These are phyloP conservation scores for Drosophila oshimai DNA, from an alignment of 1,140 invertebrate species.

Conservation along the genomic window DNA sequence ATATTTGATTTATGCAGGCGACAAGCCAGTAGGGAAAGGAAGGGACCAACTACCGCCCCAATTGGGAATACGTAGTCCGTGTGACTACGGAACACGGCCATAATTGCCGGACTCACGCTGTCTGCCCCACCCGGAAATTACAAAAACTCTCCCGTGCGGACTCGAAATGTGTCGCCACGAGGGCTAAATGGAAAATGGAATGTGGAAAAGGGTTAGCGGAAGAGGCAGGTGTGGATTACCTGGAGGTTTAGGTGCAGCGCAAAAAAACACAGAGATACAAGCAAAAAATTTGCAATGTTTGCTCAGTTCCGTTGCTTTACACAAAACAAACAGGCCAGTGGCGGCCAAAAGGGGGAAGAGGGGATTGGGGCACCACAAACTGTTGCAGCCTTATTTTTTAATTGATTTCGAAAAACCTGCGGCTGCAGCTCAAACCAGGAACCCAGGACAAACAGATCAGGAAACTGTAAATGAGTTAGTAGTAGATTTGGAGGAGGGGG, in stretches of 20 bases:
- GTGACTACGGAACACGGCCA: too few species aligned
- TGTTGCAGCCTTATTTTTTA: constrained; percentile 11
- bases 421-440: neutral
- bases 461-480: neutral
- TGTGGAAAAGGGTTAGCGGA: neutral
- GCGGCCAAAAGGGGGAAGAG: neutral
- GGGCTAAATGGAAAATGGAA: too few species aligned
- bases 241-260: constrained; percentile 8
- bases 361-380: too few species aligned
- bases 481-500: neutral
- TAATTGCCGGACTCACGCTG: constrained; percentile 52
- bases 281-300: constrained; percentile 45
- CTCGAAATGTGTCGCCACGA: constrained; percentile 41
- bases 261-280: neutral
- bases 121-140: constrained; percentile 52
- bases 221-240: constrained; percentile 31
- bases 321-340: constrained; percentile 39
- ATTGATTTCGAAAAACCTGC: constrained; percentile 12
- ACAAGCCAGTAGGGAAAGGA: constrained; percentile 7
- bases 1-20: constrained; percentile 65
- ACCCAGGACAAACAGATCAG: neutral
- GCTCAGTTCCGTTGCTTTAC: constrained; percentile 21
- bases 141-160: constrained; percentile 52
- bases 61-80: neutral
- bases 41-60: neutral